phyloP scores from a whole-genome alignment of 1,140 invertebrate species.

The Pseudomyrmex gracilis region DNA sequence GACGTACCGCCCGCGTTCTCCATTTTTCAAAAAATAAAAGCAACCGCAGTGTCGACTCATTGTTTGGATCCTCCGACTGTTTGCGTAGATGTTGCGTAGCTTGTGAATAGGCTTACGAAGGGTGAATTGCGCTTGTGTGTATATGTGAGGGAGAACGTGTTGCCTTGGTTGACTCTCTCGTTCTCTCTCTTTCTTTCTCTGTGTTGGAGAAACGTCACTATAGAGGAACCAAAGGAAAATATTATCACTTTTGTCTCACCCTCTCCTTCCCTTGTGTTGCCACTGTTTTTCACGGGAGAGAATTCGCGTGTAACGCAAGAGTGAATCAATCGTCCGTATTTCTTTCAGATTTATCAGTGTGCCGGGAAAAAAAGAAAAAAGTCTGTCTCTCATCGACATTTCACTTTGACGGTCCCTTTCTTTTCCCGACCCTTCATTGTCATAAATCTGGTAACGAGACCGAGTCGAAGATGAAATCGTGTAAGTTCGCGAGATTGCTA shows the following conservation, averaged over 20 bases:
- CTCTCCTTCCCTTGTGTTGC: not conserved
- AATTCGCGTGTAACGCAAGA: slow-evolving; percentile 40
- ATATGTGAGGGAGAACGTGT: not conserved
- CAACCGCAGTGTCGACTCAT: slow-evolving; percentile 78
- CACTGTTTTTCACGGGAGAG: slow-evolving; percentile 50
- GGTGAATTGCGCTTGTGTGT: not conserved
- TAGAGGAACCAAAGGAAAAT: slow-evolving; percentile 51
- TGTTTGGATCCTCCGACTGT: slow-evolving; percentile 78
- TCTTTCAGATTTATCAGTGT: slow-evolving; percentile 60
- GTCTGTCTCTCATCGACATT: slow-evolving; percentile 56
- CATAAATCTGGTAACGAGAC: slow-evolving; percentile 58
- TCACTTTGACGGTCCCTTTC: slow-evolving; percentile 50
- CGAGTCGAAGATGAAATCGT: slow-evolving; percentile 38
- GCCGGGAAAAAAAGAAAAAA: slow-evolving; percentile 46
- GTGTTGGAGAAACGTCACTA: slow-evolving; percentile 37
- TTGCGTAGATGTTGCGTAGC: slow-evolving; percentile 49
- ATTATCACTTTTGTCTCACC: slow-evolving; percentile 52
- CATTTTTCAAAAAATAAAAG: slow-evolving; percentile 85
- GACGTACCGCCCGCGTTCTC: slow-evolving; percentile 77
- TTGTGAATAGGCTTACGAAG: slow-evolving; percentile 48
- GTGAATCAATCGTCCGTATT: slow-evolving; percentile 64
- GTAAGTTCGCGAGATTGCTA: slow-evolving; percentile 34
- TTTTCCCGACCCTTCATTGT: slow-evolving; percentile 55
- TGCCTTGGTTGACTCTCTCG: slow-evolving; percentile 7
- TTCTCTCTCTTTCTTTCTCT: too few relatives aligned